These are phyloP conservation scores for Busseola fusca DNA, from an alignment of 2,888 invertebrate genomes.

Conservation along the genomic window DNA sequence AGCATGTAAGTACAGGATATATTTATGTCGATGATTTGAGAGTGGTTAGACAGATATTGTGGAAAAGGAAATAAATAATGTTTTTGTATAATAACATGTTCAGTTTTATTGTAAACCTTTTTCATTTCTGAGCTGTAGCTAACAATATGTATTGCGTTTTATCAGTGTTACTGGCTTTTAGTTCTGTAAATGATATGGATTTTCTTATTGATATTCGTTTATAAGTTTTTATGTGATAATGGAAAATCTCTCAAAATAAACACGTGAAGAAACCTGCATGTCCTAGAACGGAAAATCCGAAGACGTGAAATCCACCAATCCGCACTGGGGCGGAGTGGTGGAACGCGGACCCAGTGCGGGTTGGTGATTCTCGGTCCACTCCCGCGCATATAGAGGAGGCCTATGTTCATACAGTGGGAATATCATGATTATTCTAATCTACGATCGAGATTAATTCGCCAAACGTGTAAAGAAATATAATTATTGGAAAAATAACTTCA, in stretches of 20 bases:
- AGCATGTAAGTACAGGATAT: too few relatives aligned
- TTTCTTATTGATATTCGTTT: neutral
- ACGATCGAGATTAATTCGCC: too few relatives aligned
- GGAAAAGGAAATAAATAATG: too few relatives aligned
- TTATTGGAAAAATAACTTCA: too few relatives aligned
- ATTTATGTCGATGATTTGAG: too few relatives aligned
- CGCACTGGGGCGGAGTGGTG: neutral
- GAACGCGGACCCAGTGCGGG: too few relatives aligned
- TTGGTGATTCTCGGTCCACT: neutral
- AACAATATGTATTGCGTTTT: neutral
- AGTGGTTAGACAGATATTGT: too few relatives aligned
- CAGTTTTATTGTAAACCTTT: too few relatives aligned
- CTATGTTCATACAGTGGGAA: neutral
- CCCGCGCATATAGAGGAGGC: neutral
- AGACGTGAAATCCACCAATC: neutral
- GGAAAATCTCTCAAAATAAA: neutral
- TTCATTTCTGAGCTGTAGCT: too few relatives aligned
- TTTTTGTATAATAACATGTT: too few relatives aligned
- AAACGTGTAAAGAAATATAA: too few relatives aligned
- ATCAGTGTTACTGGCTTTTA: neutral
- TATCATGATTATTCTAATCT: neutral
- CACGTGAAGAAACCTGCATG: neutral
- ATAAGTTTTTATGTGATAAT: neutral
- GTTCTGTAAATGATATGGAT: neutral
- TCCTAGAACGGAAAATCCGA: neutral